A percentile compares a stretch with the other conserved stretches of the same genome.
Evolutionary conservation across 2,797 vertebrate species (phyloP).

Genomic region (Sebastes itinus): DNA sequence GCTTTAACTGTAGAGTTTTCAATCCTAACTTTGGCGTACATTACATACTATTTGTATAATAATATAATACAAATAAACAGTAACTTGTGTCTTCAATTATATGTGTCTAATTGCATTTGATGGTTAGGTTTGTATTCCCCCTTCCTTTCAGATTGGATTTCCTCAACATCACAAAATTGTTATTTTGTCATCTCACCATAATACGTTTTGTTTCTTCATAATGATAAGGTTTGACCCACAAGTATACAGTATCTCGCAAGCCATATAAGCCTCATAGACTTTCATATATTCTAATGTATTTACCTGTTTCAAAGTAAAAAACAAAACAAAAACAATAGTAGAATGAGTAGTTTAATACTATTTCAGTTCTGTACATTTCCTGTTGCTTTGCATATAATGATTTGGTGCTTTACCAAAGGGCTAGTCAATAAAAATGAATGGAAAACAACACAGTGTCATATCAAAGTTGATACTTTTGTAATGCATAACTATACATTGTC

Average conservation of each 20-base stretch:
- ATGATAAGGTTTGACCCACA: not conserved
- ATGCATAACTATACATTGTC: slow-evolving; percentile 10
- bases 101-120: not conserved
- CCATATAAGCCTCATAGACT: not conserved
- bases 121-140: not conserved
- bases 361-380: not conserved
- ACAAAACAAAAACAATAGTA: not conserved
- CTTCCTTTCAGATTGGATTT: not conserved
- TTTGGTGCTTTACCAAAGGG: not conserved
- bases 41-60: not conserved
- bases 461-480: slow-evolving; percentile 43
- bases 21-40: not conserved
- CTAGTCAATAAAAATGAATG: not conserved
- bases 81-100: not conserved
- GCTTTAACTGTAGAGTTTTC: not conserved
- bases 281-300: not conserved
- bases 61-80: not conserved
- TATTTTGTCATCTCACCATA: not conserved
- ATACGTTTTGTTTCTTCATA: not conserved
- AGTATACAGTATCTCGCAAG: not conserved
- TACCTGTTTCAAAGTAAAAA: not conserved
- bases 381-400: not conserved
- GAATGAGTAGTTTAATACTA: not conserved
- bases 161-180: not conserved
- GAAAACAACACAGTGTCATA: slow-evolving; percentile 17